phyloP scores from a whole-genome alignment of 2,113 vertebrate species.

The Daphoenositta chrysoptera region DNA sequence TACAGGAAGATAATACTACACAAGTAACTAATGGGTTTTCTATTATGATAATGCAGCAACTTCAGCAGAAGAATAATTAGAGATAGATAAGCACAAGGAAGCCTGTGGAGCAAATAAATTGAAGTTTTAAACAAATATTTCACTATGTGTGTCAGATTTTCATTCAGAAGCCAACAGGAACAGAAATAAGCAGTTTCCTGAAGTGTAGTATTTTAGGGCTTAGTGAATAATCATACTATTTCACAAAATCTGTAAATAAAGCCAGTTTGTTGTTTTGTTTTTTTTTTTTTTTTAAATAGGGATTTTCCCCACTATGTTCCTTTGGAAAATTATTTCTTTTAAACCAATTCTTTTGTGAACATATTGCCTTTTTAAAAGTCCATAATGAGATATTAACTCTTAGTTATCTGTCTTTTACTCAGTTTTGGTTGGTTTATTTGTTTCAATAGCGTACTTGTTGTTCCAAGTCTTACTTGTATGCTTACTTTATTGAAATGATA shows the following conservation, averaged over 20 bases:
- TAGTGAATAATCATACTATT: neutral
- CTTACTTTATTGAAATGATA: neutral
- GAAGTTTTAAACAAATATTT: constrained; percentile 16
- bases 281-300: no score
- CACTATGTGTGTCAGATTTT: neutral
- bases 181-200: neutral
- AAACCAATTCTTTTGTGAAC: fast-evolving
- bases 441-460: neutral
- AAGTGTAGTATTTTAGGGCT: neutral
- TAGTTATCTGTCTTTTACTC: neutral
- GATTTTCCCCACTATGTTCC: neutral
- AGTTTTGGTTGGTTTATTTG: neutral
- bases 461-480: neutral
- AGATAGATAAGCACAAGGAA: neutral
- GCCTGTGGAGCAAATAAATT: neutral
- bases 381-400: neutral
- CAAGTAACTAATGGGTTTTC: constrained; percentile 1
- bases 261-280: neutral
- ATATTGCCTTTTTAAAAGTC: neutral
- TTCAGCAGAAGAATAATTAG: constrained; percentile 30
- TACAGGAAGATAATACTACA: neutral
- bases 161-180: neutral
- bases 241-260: neutral
- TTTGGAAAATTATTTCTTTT: neutral
- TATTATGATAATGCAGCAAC: neutral